Percentiles rank a stretch among this genome's conserved stretches.
Conservation (phyloP, 2,888 invertebrate genomes). For the Anarsia innoxiella region DNA sequence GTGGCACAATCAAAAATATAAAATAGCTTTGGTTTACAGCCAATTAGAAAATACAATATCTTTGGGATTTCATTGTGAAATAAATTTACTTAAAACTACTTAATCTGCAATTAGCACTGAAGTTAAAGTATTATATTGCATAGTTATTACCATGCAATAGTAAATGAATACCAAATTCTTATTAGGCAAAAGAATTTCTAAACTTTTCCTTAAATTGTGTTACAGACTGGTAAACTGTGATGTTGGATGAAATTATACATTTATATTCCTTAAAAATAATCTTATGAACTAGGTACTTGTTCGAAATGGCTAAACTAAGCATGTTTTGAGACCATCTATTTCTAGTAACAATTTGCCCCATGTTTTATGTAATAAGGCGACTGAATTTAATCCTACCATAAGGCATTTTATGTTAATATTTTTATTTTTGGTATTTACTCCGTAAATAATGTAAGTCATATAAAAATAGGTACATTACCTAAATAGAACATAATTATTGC, state of each 20-base stretch:
- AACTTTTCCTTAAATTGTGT: too few species aligned
- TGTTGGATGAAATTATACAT: constrained; percentile 19
- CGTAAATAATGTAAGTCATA: constrained; percentile 17
- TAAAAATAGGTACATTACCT: constrained; percentile 53
- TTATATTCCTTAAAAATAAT: constrained; percentile 10
- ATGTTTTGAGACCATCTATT: constrained; percentile 38
- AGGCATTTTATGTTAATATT: neutral
- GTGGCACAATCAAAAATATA: constrained; percentile 54
- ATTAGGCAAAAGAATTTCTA: neutral
- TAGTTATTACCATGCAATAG: too few species aligned
- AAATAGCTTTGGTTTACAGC: constrained; percentile 63
- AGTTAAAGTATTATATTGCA: too few species aligned
- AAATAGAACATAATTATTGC: constrained; percentile 68
- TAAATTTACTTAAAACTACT: neutral
- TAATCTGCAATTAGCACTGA: neutral
- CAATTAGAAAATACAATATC: constrained; percentile 42
- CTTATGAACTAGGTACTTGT: constrained; percentile 37
- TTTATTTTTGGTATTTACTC: constrained; percentile 49
- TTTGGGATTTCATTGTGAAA: constrained; percentile 32
- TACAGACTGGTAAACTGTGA: constrained; percentile 30
- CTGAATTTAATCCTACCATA: too few species aligned
- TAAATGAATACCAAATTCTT: too few species aligned
- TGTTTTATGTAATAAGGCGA: too few species aligned
- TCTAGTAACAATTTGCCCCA: constrained; percentile 3
- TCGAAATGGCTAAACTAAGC: constrained; percentile 41